These are phyloP conservation scores for Hypothenemus hampei DNA, from an alignment of 1,140 invertebrate species.

Conservation along the genomic window DNA sequence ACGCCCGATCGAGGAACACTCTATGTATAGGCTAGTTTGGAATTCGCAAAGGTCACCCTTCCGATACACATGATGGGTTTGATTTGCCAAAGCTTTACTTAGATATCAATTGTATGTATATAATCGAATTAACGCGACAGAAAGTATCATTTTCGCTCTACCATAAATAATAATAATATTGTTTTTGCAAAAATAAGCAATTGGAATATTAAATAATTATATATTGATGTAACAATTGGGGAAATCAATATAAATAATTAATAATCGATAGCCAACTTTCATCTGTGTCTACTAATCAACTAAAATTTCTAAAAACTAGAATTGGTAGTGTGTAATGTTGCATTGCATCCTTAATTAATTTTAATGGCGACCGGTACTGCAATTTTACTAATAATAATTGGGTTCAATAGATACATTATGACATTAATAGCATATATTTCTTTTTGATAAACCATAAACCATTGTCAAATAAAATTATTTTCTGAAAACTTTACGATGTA, in stretches of 20 bases:
- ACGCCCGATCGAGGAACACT: constrained; percentile 27
- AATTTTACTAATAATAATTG: constrained; percentile 1
- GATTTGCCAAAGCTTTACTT: constrained; percentile 4
- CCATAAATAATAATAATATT: background rate
- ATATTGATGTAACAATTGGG: background rate
- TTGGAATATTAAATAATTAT: background rate
- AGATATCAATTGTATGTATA: constrained; percentile 10
- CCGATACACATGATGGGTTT: constrained; percentile 26
- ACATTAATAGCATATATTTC: no score
- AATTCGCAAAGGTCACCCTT: constrained; percentile 28
- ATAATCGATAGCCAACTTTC: constrained; percentile 10
- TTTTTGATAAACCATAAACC: no score
- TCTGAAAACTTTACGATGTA: no score
- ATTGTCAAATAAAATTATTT: no score
- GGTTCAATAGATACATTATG: no score
- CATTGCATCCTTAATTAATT: constrained; percentile 19
- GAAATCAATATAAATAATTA: constrained; percentile 11
- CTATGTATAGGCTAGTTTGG: constrained; percentile 28
- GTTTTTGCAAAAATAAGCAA: no score
- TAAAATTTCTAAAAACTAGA: constrained; percentile 8
- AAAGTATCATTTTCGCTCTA: background rate
- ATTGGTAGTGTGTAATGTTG: constrained; percentile 11
- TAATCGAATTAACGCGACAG: constrained; percentile 7
- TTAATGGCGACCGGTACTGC: background rate
- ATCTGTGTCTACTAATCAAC: constrained; percentile 13